phyloP scores from a whole-genome alignment of 2,888 invertebrate species.

The Rotaria socialis region DNA sequence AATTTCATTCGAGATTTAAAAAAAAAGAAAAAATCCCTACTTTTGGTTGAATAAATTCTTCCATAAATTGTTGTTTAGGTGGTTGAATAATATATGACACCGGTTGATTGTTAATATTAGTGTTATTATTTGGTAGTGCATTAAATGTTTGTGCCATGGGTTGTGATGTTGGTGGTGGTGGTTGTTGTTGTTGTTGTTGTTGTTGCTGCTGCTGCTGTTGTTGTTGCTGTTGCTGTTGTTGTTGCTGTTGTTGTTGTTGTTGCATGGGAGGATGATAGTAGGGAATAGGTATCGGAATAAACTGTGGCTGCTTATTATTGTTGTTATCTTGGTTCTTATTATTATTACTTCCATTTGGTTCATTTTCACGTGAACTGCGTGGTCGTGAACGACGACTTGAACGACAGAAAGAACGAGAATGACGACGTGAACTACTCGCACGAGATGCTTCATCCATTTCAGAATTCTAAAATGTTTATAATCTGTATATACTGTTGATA shows the following conservation, averaged over 20 bases:
- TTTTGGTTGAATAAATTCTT: neutral
- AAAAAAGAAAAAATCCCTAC: neutral
- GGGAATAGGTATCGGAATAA: slow-evolving; percentile 15
- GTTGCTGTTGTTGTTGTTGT: neutral
- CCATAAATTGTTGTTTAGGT: slow-evolving; percentile 12
- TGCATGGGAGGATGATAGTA: neutral
- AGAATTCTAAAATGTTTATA: neutral
- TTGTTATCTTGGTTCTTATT: neutral
- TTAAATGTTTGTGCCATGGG: neutral
- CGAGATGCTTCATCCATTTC: neutral
- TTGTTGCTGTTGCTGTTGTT: neutral
- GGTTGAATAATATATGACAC: neutral
- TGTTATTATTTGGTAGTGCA: neutral
- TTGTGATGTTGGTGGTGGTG: neutral
- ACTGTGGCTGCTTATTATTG: neutral
- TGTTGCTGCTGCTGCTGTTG: neutral
- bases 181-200: neutral
- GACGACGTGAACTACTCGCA: neutral
- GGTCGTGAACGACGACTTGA: slow-evolving; percentile 9
- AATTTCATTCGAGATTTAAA: too few species aligned
- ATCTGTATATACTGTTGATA: too few species aligned
- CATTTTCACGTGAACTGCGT: neutral
- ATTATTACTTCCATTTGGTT: neutral
- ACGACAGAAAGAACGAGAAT: neutral
- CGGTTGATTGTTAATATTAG: neutral